phyloP scores from a whole-genome alignment of 2,797 vertebrate species.

The Potorous gilbertii region DNA sequence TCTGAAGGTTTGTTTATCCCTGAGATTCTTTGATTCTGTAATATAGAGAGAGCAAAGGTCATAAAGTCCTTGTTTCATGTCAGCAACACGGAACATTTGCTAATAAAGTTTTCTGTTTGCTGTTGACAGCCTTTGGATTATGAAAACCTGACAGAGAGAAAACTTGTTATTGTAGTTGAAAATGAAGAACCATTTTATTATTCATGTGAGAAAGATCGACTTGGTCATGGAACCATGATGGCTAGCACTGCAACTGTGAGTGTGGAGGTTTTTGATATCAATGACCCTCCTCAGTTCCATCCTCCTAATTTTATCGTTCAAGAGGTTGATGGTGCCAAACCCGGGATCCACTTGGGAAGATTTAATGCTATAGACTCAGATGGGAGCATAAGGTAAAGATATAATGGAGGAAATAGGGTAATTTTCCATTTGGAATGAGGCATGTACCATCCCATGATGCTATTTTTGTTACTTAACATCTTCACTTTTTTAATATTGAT shows the following conservation, averaged over 20 bases:
- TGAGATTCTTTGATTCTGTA: conserved; percentile 5
- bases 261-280: conserved; percentile 82
- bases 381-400: conserved; percentile 82
- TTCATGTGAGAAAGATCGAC: conserved; percentile 69
- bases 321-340: conserved; percentile 82
- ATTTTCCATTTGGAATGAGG: fast-evolving
- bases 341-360: conserved; percentile 82
- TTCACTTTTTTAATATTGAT: background rate
- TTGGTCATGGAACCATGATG: fast-evolving
- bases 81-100: background rate
- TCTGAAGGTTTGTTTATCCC: background rate
- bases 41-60: conserved; percentile 18
- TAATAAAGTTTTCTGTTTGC: conserved; percentile 37
- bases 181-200: conserved; percentile 86
- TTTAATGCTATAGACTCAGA: conserved; percentile 85
- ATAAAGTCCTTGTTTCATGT: background rate
- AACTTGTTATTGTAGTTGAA: conserved; percentile 82
- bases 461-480: background rate
- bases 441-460: background rate
- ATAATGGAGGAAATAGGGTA: background rate
- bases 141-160: conserved; percentile 54
- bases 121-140: conserved; percentile 84
- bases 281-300: conserved; percentile 85
- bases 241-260: conserved; percentile 65
- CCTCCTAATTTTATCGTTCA: conserved; percentile 54